Evolutionary conservation across 2,113 vertebrate species (phyloP), one percentile per base, ranked within the genome.

Genomic region (Ammodytes dubius): DNA sequence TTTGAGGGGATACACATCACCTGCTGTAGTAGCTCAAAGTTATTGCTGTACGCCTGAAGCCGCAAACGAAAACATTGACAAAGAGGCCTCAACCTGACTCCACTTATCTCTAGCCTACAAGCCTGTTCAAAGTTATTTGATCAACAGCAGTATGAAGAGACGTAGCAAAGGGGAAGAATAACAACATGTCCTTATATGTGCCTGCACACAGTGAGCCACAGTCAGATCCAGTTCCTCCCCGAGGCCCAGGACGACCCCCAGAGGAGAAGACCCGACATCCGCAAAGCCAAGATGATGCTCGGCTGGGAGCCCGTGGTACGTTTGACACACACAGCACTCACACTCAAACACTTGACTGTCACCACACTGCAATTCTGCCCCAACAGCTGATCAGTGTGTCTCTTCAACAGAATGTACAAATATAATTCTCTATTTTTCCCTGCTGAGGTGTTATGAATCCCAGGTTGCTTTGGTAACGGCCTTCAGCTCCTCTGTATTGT

Each of bases 241-340:
- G 98, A 99, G 95, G 98, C 98, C 17, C 99, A 99, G 81, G 98
- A 99, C 75, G 99, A 99, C 88, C 99, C 98, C 15, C 98, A 99
- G 92, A 97, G 98, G 90, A 95, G 98, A 88, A 96, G 97, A 87
- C 98, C 99, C 3, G 98, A 99, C 87, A 99, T 99, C 91, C 95
- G 90, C 64, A 99, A 99, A 92, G 99, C 98, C 27, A 99, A 99
- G 82, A 93, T 97, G 91, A 74, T 99, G 92, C 96, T 99, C 42
- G 97, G 97, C 52, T 99, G 99, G 99, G 98, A 99, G 70, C 98
- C 99, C 0, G 98, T 99, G 97, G 98, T 99, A 95, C 1, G 97
- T 96, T 79, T 42, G 47, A 8, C 7, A 10, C 7, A 10, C 70
- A 56, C 4, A 0, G 14, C 43, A 69, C 7, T 52, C 54, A 19